Conservation (phyloP, 2,797 vertebrate genomes). For the Arvicola amphibius region DNA sequence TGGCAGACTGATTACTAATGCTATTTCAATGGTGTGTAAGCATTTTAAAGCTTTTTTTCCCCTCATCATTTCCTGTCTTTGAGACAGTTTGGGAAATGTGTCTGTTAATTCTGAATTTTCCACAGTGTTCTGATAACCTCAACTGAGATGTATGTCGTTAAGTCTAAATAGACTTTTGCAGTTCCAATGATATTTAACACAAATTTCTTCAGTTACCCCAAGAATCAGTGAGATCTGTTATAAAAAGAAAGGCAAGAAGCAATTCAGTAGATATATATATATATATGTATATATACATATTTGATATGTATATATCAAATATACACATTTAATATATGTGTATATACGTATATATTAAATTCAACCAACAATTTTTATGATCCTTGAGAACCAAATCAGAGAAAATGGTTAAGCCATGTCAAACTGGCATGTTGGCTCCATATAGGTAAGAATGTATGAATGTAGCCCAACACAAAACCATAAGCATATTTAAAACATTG, state of each 20-base stretch:
- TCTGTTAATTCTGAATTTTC: conserved; percentile 51
- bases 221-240: conserved; percentile 21
- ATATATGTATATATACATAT: not conserved
- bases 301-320: not conserved
- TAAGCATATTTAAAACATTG: not conserved
- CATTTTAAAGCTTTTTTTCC: not conserved
- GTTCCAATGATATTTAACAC: conserved; percentile 7
- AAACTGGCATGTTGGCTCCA: not conserved
- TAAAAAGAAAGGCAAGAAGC: not conserved
- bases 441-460: no score
- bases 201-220: conserved; percentile 33
- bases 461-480: not conserved
- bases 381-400: conserved; percentile 9
- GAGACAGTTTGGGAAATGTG: not conserved
- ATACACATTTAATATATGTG: no score
- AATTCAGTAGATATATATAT: not conserved
- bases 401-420: not conserved
- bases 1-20: not conserved
- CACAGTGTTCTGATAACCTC: conserved; percentile 50
- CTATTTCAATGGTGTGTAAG: not conserved
- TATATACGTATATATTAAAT: not conserved
- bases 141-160: not conserved
- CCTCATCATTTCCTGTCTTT: conserved; percentile 22
- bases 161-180: conserved; percentile 7
- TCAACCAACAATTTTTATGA: not conserved